Evolutionary conservation across 2,113 vertebrate genomes (phyloP), one percentile per base, ranked within the genome.

Genomic region (Benitochromis conjunctus): DNA sequence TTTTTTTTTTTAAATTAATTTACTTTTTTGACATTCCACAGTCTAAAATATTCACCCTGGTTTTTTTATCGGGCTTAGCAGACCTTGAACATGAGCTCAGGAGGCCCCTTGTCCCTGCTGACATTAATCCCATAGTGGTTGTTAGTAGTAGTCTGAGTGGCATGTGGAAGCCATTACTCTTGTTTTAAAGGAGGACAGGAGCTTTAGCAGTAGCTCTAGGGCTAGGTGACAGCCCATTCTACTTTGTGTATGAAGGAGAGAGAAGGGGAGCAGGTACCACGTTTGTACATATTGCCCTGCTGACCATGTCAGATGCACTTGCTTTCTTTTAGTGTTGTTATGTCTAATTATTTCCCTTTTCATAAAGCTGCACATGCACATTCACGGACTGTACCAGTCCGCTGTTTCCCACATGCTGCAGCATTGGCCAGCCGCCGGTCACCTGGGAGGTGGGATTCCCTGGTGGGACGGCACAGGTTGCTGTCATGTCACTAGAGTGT

Each of bases 111-210:
- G 89, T 95, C 93, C 93, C 91, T 80, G 62, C 85, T 92, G 92
- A 92, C 91, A 92, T 88, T 94, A 95, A 95, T 96, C 91, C 95
- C 90, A 88, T 88, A 90, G 88, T 84, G 89, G 91, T 94, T 94
- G 89, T 94, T 94, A 93, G 93, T 90, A 92, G 92, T 82, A 89
- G 93, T 91, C 89, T 95, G 91, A 94, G 91, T 91, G 92, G 92
- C 95, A 96, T 96, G 94, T 96, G 95, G 95, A 95, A 92, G 93
- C 94, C 91, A 96, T 96, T 96, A 95, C 92, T 91, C 86, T 92
- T 71, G 31, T 94, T 96, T 96, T 94, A 95, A 92, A 95, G 93
- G 74, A 89, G 89, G 87, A 92, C 86, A 69, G 88, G 74, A 91
- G 90, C 88, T 88, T 58, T 29, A 74, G 89, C 89, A 91, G 88